Conservation (phyloP, 2,888 invertebrate genomes). For the Drosophila flavopinicola region DNA sequence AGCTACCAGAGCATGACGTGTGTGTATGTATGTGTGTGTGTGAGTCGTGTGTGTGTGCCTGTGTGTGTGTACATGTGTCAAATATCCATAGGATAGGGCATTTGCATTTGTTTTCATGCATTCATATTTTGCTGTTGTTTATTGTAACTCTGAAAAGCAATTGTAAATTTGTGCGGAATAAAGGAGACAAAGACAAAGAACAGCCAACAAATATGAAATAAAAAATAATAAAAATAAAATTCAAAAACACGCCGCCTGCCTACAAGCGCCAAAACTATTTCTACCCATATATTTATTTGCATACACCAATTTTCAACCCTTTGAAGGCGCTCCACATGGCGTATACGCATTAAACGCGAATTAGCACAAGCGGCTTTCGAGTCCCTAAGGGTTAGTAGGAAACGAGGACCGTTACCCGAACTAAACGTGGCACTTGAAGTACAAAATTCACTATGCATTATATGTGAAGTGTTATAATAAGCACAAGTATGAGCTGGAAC, state of each 20-base stretch:
- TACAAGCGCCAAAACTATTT: slow-evolving; percentile 5
- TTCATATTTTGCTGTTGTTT: slow-evolving; percentile 46
- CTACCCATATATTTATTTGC: slow-evolving; percentile 15
- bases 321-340: slow-evolving; percentile 22
- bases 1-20: background rate
- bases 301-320: slow-evolving; percentile 4
- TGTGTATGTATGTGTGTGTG: slow-evolving; percentile 5
- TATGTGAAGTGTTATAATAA: slow-evolving; percentile 72
- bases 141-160: slow-evolving; percentile 46
- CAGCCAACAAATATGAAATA: slow-evolving; percentile 19
- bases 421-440: slow-evolving; percentile 63
- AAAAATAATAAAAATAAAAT: slow-evolving; percentile 3
- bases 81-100: slow-evolving; percentile 32
- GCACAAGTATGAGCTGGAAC: slow-evolving; percentile 57
- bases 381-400: slow-evolving; percentile 17
- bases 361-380: slow-evolving; percentile 27
- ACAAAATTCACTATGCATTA: slow-evolving; percentile 71
- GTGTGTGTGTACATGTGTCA: slow-evolving; percentile 17
- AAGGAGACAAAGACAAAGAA: slow-evolving; percentile 39
- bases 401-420: slow-evolving; percentile 17
- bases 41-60: slow-evolving; percentile 5
- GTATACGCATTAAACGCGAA: slow-evolving; percentile 40
- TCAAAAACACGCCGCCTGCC: background rate
- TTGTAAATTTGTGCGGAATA: slow-evolving; percentile 35
- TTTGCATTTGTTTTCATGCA: slow-evolving; percentile 48